Base-by-base conservation (phyloP, 2,113 vertebrate species). In the Sceloporus tristichus region DNA sequence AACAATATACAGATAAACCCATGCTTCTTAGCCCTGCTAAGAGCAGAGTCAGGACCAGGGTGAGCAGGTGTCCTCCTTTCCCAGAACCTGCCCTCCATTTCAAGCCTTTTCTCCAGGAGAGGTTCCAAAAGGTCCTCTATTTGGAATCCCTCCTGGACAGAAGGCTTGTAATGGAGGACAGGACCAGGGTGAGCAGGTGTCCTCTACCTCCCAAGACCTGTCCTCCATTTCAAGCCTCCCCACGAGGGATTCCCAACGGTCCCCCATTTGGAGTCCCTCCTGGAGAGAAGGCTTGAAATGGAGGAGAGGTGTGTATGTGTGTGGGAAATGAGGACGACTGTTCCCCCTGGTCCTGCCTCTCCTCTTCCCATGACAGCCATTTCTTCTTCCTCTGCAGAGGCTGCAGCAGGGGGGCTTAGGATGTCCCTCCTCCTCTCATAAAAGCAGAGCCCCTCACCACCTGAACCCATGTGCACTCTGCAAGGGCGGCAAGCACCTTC, bases 291-390 rank as follows among this genome's bases (percentile, higher is more conserved):
- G 48, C 48, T 48, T 3, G 48, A 48, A 48, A 48, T 21, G 40
- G 75, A 34, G 38, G 74, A 23, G 38, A 34, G 18, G 48, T 34
- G 56, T 3, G n/a, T 34, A 3, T 48, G 74, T 3, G 25, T 7
- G 66, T 9, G n/a, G 48, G 16, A 9, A 27, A 27, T 48, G 19
- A 27, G 23, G 27, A 42, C 56, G 78, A 3, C 29, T 29, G 2
- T 25, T 21, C 13, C 5, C 53, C 48, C 77, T 16, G 4, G 42
- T 6, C 13, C 29, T 16, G 23, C 78, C 2, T 29, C 25, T 19
- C 21, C 42, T 71, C 62, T 48, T 29, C 7, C 29, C 59, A 66
- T 2, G n/a, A 95, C 93, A 89, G 95, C 96, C 96, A 96, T 95
- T 90, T 86, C 96, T 94, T 93, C 90, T 93, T 88, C 77, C 34